Base-by-base conservation (phyloP, 2,797 vertebrate genomes). In the Oceanodroma leucorhoa region DNA sequence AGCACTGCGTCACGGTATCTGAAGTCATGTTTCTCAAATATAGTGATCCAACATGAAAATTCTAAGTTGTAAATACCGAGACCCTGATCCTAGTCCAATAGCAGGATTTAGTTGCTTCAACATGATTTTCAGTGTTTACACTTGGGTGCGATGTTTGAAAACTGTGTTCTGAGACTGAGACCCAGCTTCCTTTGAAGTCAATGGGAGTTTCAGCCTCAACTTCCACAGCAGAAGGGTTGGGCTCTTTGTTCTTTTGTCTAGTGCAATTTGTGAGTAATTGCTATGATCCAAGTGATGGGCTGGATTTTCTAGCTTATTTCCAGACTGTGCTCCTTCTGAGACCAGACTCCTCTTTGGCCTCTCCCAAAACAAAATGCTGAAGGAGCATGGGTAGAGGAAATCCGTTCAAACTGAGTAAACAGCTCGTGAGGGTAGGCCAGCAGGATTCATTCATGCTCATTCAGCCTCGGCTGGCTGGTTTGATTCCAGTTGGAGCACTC, bases 401-500 rank as follows among this genome's bases (percentile, higher is more conserved):
- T 96, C 95, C 93, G 2, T 91, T 97, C 90, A 64, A 86, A 97
- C 85, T 90, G 93, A 96, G 93, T 93, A 96, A 97, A 97, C 96
- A 96, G 79, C 95, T 83, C 57, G 0, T 53, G 73, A 96, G 96
- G 92, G 92, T 89, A 96, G 94, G 91, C 94, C 96, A 95, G 97
- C 95, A 97, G 94, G 91, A 96, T 97, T 97, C 94, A 97, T 97
- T 97, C 96, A 97, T 95, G 93, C 89, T 94, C 81, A 53, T 95
- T 94, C 96, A 97, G 93, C 90, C 94, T 57, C 83, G 94, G 83
- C 97, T 96, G 89, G 92, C 95, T 97, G 97, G 93, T 96, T 96
- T 89, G 92, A 95, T 97, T 97, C 96, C 96, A 97, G 91, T 96
- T 97, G 96, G 96, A 97, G 96, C 93, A 90, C 93, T 95, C 96